Evolutionary conservation across 2,113 vertebrate genomes (phyloP).

Genomic region (Onychorhynchus coronatus): DNA sequence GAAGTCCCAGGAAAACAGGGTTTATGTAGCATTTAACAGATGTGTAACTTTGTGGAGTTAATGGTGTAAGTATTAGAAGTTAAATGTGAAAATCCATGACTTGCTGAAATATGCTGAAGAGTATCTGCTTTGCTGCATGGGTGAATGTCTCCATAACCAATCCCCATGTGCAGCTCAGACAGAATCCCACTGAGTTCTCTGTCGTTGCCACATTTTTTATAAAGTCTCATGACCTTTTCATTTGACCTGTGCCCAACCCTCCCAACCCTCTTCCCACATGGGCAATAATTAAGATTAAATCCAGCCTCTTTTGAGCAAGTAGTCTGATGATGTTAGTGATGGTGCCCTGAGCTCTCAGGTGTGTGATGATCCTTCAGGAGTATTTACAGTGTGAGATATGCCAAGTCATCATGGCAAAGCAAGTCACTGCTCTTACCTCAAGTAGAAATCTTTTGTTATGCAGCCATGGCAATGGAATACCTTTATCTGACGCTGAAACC

Average conservation of each 20-base stretch:
- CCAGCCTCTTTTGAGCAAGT: background rate
- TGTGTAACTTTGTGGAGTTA: background rate
- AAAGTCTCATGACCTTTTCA: background rate
- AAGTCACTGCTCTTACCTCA: background rate
- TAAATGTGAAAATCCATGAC: background rate
- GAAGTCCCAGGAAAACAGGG: background rate
- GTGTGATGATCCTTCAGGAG: background rate
- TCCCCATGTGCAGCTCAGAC: background rate
- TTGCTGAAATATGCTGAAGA: background rate
- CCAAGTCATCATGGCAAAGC: background rate
- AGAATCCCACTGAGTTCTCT: background rate
- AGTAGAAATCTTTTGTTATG: background rate
- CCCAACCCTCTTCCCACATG: background rate
- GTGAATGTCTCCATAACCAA: background rate
- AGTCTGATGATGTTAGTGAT: background rate
- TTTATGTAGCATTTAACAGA: background rate
- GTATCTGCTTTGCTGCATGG: background rate
- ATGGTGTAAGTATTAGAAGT: background rate
- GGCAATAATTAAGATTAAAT: background rate
- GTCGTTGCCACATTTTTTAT: background rate
- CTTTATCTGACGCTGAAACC: slow-evolving; percentile 82
- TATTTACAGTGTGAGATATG: background rate
- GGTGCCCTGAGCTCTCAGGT: background rate
- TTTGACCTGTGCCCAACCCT: background rate
- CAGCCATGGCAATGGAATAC: slow-evolving; percentile 85